A percentile compares a stretch with the other conserved stretches of the same genome.
Conservation (phyloP, 2,113 vertebrate species). For the Oxygymnocypris stewartii region DNA sequence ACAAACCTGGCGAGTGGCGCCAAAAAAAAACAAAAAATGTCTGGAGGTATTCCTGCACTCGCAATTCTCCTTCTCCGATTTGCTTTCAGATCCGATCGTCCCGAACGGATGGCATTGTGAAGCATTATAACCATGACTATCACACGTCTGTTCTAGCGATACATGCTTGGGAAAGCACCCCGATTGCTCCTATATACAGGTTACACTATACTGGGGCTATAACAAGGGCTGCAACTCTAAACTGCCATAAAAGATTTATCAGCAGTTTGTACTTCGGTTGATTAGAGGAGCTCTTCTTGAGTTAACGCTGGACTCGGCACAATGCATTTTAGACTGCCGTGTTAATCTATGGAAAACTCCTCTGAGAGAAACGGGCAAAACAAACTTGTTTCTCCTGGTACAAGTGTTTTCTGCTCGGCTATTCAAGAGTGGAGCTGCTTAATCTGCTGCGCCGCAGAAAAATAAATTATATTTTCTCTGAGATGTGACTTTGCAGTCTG, state of each 20-base stretch:
- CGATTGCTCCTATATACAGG: conserved; percentile 38
- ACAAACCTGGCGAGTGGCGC: conserved; percentile 38
- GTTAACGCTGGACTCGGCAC: conserved; percentile 45
- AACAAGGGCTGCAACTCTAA: conserved; percentile 51
- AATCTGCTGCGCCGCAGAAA: neutral
- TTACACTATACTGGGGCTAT: conserved; percentile 39
- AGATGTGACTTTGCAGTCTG: neutral
- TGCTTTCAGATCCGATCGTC: conserved; percentile 68
- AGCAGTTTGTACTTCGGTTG: conserved; percentile 51
- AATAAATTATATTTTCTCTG: neutral
- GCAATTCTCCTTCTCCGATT: neutral
- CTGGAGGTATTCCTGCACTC: conserved; percentile 23
- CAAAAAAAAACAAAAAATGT: conserved; percentile 22
- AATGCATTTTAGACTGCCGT: too few relatives aligned
- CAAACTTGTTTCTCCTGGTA: conserved; percentile 18
- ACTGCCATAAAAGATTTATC: conserved; percentile 52
- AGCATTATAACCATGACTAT: conserved; percentile 24
- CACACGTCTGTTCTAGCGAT: conserved; percentile 33
- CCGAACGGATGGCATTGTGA: conserved; percentile 70
- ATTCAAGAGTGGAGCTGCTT: neutral
- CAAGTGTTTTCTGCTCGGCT: neutral
- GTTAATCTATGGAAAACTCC: conserved; percentile 30
- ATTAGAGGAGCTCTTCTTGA: conserved; percentile 53
- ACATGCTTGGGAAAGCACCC: conserved; percentile 40
- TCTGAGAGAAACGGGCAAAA: neutral